Evolutionary conservation across 2,888 invertebrate genomes (phyloP).

Genomic region (Homarus gammarus): DNA sequence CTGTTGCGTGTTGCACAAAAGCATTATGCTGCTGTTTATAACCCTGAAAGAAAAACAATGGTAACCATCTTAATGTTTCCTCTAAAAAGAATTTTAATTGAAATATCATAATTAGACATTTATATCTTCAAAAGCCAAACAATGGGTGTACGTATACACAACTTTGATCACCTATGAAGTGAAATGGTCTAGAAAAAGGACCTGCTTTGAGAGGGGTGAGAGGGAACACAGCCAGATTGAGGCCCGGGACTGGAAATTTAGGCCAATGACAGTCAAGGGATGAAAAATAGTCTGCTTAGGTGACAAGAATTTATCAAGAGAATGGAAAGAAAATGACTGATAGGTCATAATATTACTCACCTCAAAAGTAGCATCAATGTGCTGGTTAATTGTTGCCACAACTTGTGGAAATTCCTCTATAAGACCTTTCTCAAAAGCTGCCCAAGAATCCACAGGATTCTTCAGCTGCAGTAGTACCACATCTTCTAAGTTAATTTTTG

Average conservation of each 20-base stretch:
- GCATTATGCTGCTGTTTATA: conserved; percentile 97
- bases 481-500: conserved; percentile 86
- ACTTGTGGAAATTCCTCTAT: conserved; percentile 89
- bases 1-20: conserved; percentile 93
- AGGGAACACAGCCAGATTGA: too few species aligned
- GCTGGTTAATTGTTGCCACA: conserved; percentile 88
- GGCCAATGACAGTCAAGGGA: too few species aligned
- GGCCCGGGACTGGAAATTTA: too few species aligned
- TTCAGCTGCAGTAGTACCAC: conserved; percentile 88
- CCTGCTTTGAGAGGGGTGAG: too few species aligned
- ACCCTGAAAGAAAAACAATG: conserved; percentile 84
- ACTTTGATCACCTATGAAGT: too few species aligned
- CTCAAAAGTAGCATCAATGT: conserved; percentile 78
- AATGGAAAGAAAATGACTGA: neutral
- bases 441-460: conserved; percentile 92
- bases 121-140: too few species aligned
- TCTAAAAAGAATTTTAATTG: neutral
- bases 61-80: neutral
- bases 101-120: too few species aligned
- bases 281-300: too few species aligned
- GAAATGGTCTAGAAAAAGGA: too few species aligned
- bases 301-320: too few species aligned
- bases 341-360: conserved; percentile 32
- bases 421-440: conserved; percentile 91
- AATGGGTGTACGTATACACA: too few species aligned